Evolutionary conservation across 2,797 vertebrate genomes (phyloP).

Genomic region (Anguilla megastoma): DNA sequence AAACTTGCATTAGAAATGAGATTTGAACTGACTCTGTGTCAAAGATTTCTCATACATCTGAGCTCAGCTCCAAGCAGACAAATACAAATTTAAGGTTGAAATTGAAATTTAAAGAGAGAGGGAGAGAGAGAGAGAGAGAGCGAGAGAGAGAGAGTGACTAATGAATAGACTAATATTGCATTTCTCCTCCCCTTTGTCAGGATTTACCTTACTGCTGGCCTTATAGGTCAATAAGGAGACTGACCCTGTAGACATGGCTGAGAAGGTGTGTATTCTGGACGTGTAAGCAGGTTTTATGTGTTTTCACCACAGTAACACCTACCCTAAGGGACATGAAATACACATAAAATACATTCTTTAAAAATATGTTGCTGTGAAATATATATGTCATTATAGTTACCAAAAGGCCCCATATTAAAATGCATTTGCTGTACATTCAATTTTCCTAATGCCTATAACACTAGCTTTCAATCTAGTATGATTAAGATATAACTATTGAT

Average conservation of each 20-base stretch:
- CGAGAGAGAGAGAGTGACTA: no score
- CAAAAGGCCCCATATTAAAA: background rate
- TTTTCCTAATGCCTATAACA: background rate
- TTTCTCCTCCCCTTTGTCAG: background rate
- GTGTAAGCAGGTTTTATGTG: background rate
- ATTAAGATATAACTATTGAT: background rate
- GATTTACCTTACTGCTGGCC: background rate
- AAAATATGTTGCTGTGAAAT: no score
- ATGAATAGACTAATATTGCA: background rate
- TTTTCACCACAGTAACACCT: background rate
- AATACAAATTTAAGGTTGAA: no score
- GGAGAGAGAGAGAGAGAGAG: no score
- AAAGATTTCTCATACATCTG: background rate
- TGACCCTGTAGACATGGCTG: slow-evolving; percentile 1
- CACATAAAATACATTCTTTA: background rate
- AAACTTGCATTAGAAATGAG: no score
- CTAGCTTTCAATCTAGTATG: background rate
- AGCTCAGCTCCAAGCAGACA: background rate
- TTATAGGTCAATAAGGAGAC: background rate
- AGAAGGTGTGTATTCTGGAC: background rate
- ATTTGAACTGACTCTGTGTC: background rate
- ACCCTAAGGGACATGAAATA: background rate
- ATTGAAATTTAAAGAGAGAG: no score
- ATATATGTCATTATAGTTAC: no score
- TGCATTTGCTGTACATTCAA: background rate